Percentiles rank a stretch among this genome's conserved stretches.
These are phyloP conservation scores for Schizopygopsis pylzovi DNA, from an alignment of 2,797 vertebrate genomes.

Conservation along the genomic window DNA sequence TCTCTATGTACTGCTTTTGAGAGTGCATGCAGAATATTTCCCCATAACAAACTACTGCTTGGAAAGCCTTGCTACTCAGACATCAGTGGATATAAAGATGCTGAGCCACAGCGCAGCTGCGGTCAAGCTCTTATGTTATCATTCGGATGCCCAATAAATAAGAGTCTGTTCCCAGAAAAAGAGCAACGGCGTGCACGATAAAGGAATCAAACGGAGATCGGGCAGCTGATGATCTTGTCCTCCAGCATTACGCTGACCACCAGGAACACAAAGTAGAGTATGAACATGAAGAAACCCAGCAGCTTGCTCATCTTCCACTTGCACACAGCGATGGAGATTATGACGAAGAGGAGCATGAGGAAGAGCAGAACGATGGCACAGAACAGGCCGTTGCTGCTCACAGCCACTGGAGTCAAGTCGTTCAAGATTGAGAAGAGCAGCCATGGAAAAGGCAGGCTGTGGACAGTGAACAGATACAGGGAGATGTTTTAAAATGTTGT, in stretches of 20 bases:
- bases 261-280: conserved; percentile 95
- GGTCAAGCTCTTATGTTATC: background rate
- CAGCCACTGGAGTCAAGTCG: conserved; percentile 80
- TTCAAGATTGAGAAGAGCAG: conserved; percentile 85
- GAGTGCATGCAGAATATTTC: conserved; percentile 25
- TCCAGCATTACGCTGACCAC: conserved; percentile 94
- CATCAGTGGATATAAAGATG: conserved; percentile 13
- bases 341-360: conserved; percentile 98
- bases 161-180: background rate
- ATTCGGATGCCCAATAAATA: background rate
- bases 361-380: conserved; percentile 98
- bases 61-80: conserved; percentile 39
- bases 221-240: conserved; percentile 90
- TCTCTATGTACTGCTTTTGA: conserved; percentile 44
- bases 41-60: conserved; percentile 36
- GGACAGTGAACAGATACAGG: conserved; percentile 39
- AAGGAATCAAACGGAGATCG: conserved; percentile 84
- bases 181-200: background rate
- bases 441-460: conserved; percentile 97
- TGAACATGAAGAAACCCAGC: conserved; percentile 91
- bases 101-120: conserved; percentile 13
- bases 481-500: background rate
- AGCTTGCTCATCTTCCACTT: conserved; percentile 98
- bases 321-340: conserved; percentile 92
- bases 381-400: conserved; percentile 98